phyloP scores from a whole-genome alignment of 2,797 vertebrate genomes.

The Sciurus vulgaris region DNA sequence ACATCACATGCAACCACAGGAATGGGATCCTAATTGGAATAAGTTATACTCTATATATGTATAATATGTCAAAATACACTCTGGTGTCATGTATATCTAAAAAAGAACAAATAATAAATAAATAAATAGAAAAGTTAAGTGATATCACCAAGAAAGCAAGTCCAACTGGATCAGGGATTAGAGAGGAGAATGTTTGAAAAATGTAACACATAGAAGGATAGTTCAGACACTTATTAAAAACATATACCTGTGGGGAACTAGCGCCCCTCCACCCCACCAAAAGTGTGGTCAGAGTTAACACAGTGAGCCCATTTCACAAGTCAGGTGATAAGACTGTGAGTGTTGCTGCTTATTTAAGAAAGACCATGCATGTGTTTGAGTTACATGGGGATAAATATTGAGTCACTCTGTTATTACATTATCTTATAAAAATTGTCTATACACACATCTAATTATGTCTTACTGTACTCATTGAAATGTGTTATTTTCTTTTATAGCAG shows the following conservation, averaged over 20 bases:
- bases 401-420: slow-evolving; percentile 14
- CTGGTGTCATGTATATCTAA: no score
- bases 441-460: neutral
- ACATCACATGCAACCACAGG: no score
- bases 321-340: neutral
- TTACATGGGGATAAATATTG: neutral
- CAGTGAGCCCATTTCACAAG: slow-evolving; percentile 25
- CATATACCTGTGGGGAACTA: neutral
- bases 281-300: neutral
- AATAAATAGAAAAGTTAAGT: neutral
- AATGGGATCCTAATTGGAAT: no score
- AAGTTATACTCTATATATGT: no score
- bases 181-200: neutral
- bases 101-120: no score
- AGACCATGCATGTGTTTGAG: neutral
- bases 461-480: neutral
- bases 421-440: slow-evolving; percentile 42
- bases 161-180: neutral
- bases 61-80: no score
- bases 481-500: neutral
- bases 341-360: slow-evolving; percentile 37
- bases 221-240: slow-evolving; percentile 17
- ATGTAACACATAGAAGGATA: neutral
- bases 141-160: neutral
- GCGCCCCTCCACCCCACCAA: neutral